Evolutionary conservation across 37 sponge, comb jelly and placozoan species (phyloP).

Genomic region (Halichondria panicea): DNA sequence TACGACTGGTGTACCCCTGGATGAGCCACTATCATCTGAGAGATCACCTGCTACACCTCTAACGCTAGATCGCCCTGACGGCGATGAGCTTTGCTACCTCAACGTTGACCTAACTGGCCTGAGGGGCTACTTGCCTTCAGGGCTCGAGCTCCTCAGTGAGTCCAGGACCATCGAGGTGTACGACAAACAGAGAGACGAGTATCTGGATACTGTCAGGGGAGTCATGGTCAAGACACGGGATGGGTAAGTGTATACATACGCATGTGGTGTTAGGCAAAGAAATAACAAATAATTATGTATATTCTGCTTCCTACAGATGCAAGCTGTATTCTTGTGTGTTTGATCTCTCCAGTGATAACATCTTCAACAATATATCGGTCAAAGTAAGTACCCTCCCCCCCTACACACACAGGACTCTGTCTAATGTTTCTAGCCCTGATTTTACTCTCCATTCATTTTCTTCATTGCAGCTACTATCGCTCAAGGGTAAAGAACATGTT

Average conservation of each 20-base stretch:
- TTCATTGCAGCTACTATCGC: background rate
- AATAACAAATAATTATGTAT: too few species aligned
- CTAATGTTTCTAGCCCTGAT: background rate
- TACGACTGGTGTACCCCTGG: background rate
- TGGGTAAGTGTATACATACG: conserved; percentile 4
- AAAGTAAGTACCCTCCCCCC: background rate
- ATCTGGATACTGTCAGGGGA: conserved; percentile 1
- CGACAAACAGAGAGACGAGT: background rate
- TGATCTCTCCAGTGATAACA: background rate
- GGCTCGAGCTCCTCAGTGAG: background rate
- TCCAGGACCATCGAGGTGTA: conserved; percentile 6
- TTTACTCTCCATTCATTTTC: background rate
- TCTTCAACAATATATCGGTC: background rate
- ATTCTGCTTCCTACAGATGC: too few species aligned
- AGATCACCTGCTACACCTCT: background rate
- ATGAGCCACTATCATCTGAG: conserved; percentile 4
- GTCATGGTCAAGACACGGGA: background rate
- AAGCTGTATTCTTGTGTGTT: conserved; percentile 6
- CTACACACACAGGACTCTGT: too few species aligned
- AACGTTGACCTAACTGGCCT: background rate
- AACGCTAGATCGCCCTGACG: background rate
- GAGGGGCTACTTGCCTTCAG: conserved; percentile 8
- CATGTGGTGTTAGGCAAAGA: too few species aligned
- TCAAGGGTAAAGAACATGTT: background rate
- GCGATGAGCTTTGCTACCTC: background rate